Base-by-base conservation (phyloP, 1,140 invertebrate genomes). In the Rhyacophila brunnea region DNA sequence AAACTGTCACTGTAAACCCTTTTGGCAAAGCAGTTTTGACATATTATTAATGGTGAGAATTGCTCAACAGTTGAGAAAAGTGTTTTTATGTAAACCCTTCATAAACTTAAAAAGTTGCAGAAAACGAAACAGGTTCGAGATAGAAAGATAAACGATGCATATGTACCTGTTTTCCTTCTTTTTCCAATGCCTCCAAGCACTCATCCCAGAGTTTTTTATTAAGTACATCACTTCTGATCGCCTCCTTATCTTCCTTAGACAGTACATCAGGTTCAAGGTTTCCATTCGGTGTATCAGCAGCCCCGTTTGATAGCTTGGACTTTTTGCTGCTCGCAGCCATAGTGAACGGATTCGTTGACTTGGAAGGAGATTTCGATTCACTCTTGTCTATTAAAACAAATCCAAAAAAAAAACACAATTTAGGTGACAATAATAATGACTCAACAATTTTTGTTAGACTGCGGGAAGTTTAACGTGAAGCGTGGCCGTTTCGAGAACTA, bases 191-290 rank as follows among this genome's bases (percentile, higher is more conserved):
- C 46, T 71, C 68, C 60, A 75, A 40, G 64, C 87, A 84, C 66
- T 83, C 84, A 0, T 79, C 68, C 90, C 89, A 92, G 1, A 88
- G 69, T 70, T 90, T 90, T 51, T 74, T 67, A 68, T 91, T 90
- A 1, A 71, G 15, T 49, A 66, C 65, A 68, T 92, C 90, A 17
- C 77, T 66, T 10, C 81, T 67, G 9, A 92, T 87, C 1, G 80
- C 68, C 34, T 81, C 71, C 38, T 68, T 66, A 14, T 85, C 73
- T 51, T 84, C 77, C 1, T 50, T 53, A 20, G 56, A 70, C 0
- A 74, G 57, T 2, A 59, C 45, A 40, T 57, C 38, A 19, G 20
- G 52, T 50, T 61, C 38, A 68, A 69, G 52, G 19, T 61, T 61
- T 52, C 53, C 57, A 18, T 52, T 68, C 50, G 60, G 71, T 14